Base-by-base conservation (phyloP, 2,888 invertebrate genomes). In the Philopedon plagiatum region DNA sequence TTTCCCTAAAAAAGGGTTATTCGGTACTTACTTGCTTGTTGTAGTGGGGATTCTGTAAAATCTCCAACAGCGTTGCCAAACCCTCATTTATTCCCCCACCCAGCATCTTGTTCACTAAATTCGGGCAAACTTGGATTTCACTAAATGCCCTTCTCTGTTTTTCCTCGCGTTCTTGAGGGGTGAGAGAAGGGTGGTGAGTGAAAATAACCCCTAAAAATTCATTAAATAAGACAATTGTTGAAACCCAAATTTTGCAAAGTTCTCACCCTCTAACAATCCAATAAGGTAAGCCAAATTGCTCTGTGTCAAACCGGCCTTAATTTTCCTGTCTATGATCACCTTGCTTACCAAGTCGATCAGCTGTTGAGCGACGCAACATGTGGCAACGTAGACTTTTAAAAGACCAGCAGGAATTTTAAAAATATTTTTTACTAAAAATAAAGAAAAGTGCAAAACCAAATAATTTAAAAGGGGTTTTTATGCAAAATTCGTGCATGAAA, bases 1-100 rank as follows among this genome's bases (percentile, higher is more conserved):
- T n/a, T n/a, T n/a, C n/a, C n/a, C n/a, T n/a, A n/a, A n/a, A n/a
- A n/a, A n/a, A n/a, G n/a, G n/a, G n/a, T n/a, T n/a, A n/a, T n/a
- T n/a, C n/a, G n/a, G n/a, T n/a, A 69, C 62, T 58, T 73, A 83
- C 83, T 78, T 90, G 90, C 83, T 91, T 91, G 77, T 91, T 91
- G 1, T 89, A 85, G 5, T 88, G 86, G 11, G 91, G 90, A 73
- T 87, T 85, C 83, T 91, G 88, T 46, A 87, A 79, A 54, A 86
- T 83, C 66, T 86, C 83, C 61, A 87, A 88, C 65, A 90, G 75
- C n/a, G 86, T 76, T 21, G 86, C 85, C 72, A 87, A 83, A 51
- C 88, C 87, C 1, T 76, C 77, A 60, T 87, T 78, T 0, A 88
- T 83, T 15, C 78, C 70, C 0, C 83, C 84, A 0, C 83, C 85